phyloP scores from a whole-genome alignment of 2,888 invertebrate genomes.

The Anoplius nigerrimus region DNA sequence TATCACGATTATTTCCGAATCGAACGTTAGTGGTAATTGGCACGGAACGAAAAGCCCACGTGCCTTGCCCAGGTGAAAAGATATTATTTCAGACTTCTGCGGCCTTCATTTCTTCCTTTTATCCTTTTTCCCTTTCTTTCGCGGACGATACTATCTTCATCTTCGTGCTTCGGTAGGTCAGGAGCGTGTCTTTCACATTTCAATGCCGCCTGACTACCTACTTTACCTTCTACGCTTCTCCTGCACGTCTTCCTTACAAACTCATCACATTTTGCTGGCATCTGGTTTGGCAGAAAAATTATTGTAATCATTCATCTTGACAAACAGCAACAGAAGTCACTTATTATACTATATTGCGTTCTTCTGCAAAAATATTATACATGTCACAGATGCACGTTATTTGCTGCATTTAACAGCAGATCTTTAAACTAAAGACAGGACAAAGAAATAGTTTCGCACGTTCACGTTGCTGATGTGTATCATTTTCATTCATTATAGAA shows the following conservation, averaged over 20 bases:
- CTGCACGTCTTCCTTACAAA: not conserved
- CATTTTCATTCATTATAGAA: too few relatives aligned
- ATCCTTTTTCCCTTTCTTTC: slow-evolving; percentile 24
- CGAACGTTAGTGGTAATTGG: slow-evolving; percentile 1
- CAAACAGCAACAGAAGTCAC: too few relatives aligned
- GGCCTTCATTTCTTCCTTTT: slow-evolving; percentile 11
- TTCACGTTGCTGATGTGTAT: too few relatives aligned
- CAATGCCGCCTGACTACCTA: not conserved
- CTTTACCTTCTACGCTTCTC: slow-evolving; percentile 16
- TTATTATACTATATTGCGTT: too few relatives aligned
- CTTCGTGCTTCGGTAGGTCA: slow-evolving; percentile 51
- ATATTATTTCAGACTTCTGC: not conserved
- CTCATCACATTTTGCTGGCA: not conserved
- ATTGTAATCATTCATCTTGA: too few relatives aligned
- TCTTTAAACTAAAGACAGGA: too few relatives aligned
- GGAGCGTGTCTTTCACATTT: slow-evolving; percentile 33
- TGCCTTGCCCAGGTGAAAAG: not conserved
- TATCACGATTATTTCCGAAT: not conserved
- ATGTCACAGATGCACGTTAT: too few relatives aligned
- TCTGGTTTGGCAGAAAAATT: too few relatives aligned
- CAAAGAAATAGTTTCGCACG: too few relatives aligned
- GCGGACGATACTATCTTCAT: slow-evolving; percentile 16
- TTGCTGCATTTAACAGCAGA: too few relatives aligned
- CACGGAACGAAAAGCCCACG: slow-evolving; percentile 1
- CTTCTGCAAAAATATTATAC: too few relatives aligned